A percentile compares a stretch with the other conserved stretches of the same genome.
Conservation (phyloP, 2,888 invertebrate genomes). For the Zeuzera pyrina region DNA sequence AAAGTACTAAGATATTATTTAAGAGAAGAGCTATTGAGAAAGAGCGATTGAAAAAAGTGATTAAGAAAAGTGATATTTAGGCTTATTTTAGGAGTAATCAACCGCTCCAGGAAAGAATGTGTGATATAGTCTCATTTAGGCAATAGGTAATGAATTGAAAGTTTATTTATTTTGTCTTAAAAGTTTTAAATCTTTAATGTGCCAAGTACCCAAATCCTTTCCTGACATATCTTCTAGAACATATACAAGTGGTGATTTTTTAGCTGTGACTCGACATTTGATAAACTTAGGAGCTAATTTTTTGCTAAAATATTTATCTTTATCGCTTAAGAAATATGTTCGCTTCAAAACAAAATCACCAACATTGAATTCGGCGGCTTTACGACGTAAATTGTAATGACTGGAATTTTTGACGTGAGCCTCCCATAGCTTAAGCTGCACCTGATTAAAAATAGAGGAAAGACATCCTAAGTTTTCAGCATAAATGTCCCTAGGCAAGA, state of each 20-base stretch:
- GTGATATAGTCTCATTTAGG: too few relatives aligned
- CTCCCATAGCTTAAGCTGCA: conserved; percentile 9
- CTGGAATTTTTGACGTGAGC: conserved; percentile 13
- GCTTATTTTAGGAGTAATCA: too few relatives aligned
- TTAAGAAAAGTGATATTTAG: too few relatives aligned
- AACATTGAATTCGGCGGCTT: conserved; percentile 13
- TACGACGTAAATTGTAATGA: conserved; percentile 14
- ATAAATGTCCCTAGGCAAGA: conserved; percentile 13
- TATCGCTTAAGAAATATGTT: background rate
- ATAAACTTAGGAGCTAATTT: background rate
- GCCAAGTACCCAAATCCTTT: background rate
- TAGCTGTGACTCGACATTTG: background rate
- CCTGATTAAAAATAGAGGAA: conserved; percentile 12
- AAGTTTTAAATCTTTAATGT: background rate
- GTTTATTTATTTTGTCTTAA: too few relatives aligned
- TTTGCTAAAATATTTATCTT: background rate
- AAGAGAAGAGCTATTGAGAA: too few relatives aligned
- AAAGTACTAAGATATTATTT: too few relatives aligned
- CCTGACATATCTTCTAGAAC: background rate
- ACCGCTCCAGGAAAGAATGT: too few relatives aligned
- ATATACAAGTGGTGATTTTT: background rate
- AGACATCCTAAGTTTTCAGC: conserved; percentile 14
- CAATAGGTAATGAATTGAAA: too few relatives aligned
- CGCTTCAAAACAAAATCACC: conserved; percentile 13
- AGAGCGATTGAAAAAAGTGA: too few relatives aligned